Conservation (phyloP, 2,888 invertebrate genomes). For the Caenorhabditis virilis region DNA sequence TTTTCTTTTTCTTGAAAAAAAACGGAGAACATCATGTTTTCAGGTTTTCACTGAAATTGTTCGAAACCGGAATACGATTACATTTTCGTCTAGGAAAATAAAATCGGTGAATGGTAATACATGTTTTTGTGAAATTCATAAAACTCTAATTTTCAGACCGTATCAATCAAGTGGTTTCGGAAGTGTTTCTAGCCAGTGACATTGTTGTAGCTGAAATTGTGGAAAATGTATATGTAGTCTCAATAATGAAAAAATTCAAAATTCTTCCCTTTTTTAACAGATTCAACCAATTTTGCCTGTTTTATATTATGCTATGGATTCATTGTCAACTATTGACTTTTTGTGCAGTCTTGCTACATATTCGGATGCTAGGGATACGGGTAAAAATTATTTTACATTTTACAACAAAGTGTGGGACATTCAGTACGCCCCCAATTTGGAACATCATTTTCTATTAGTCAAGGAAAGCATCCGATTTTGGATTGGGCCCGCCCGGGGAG, state of each 20-base stretch:
- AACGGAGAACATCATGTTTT: background rate
- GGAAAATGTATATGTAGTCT: conserved; percentile 69
- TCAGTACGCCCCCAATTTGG: conserved; percentile 80
- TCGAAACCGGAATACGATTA: conserved; percentile 74
- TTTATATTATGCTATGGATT: conserved; percentile 82
- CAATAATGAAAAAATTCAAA: too few species aligned
- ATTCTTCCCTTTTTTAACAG: conserved; percentile 6
- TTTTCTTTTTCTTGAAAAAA: too few species aligned
- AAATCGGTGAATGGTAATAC: conserved; percentile 70
- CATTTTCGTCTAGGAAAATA: conserved; percentile 83
- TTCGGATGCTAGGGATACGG: conserved; percentile 71
- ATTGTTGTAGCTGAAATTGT: conserved; percentile 80
- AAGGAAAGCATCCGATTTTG: conserved; percentile 83
- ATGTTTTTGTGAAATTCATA: background rate
- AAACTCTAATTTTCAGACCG: conserved; percentile 73
- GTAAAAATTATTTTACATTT: too few species aligned
- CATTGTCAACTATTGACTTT: conserved; percentile 82
- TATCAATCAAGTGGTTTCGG: conserved; percentile 76
- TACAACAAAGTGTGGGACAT: too few species aligned
- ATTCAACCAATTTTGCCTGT: conserved; percentile 78
- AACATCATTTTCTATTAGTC: conserved; percentile 76
- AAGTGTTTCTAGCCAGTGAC: conserved; percentile 61
- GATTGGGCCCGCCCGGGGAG: conserved; percentile 76
- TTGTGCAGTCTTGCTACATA: conserved; percentile 78
- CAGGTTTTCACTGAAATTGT: conserved; percentile 77